Percentiles rank a stretch among this genome's conserved stretches.
Evolutionary conservation across 2,797 vertebrate species (phyloP).

Genomic region (Lagocephalus sceleratus): DNA sequence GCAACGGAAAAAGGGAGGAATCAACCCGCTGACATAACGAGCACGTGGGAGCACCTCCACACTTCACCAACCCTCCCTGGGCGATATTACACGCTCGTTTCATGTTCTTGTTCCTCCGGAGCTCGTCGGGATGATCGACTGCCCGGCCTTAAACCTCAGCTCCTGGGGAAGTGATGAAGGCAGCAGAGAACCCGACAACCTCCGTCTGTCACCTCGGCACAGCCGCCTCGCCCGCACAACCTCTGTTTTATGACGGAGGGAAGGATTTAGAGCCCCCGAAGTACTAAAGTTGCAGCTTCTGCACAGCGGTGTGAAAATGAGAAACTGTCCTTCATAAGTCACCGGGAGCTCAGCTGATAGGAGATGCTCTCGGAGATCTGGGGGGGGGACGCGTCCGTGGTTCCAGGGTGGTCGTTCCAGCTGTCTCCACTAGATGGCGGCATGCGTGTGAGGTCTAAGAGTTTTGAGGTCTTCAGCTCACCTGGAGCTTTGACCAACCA

Average conservation of each 20-base stretch:
- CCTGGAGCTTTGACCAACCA: too few species aligned
- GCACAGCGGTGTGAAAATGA: conserved; percentile 37
- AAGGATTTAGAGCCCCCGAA: conserved; percentile 38
- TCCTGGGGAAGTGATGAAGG: conserved; percentile 15
- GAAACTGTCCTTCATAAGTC: conserved; percentile 54
- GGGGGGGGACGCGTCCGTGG: not conserved
- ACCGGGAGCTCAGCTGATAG: not conserved
- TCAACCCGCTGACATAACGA: too few species aligned
- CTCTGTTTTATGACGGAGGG: conserved; percentile 28
- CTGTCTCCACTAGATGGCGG: conserved; percentile 61
- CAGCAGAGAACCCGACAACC: conserved; percentile 2
- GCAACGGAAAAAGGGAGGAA: not conserved
- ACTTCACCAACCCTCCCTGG: too few species aligned
- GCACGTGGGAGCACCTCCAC: not conserved
- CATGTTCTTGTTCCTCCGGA: conserved; percentile 28
- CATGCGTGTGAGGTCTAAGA: too few species aligned
- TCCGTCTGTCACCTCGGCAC: conserved; percentile 7
- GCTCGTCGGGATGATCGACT: conserved; percentile 41
- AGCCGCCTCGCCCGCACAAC: conserved; percentile 14
- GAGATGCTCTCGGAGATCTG: not conserved
- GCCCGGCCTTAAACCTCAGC: conserved; percentile 8
- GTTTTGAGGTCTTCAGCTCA: too few species aligned
- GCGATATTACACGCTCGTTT: too few species aligned
- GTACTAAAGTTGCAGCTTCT: conserved; percentile 24
- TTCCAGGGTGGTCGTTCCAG: not conserved